phyloP scores from a whole-genome alignment of 1,140 invertebrate species.

The Euwallacea similis region DNA sequence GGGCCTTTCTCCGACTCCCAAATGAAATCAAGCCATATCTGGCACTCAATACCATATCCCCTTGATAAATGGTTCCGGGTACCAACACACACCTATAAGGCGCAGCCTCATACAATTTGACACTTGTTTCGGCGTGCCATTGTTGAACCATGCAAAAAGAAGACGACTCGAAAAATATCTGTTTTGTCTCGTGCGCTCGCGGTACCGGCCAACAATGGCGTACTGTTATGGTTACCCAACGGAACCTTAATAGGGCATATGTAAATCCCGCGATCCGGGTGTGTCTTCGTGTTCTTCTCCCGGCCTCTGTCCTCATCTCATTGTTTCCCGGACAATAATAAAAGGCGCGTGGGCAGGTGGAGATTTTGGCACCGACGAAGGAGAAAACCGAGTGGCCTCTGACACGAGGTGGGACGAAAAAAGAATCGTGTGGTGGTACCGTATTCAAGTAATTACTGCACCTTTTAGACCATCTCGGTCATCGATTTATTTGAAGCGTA shows the following conservation, averaged over 20 bases:
- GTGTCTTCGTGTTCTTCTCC: slow-evolving; percentile 23
- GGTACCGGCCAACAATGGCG: slow-evolving; percentile 29
- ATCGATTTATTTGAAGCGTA: too few relatives aligned
- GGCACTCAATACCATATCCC: not conserved
- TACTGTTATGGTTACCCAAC: slow-evolving; percentile 36
- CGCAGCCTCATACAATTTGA: slow-evolving; percentile 7
- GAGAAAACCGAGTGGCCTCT: slow-evolving; percentile 12
- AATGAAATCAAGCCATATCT: too few relatives aligned
- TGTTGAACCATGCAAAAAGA: slow-evolving; percentile 1
- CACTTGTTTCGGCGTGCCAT: slow-evolving; percentile 6
- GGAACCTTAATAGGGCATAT: slow-evolving; percentile 35
- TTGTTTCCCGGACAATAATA: slow-evolving; percentile 20
- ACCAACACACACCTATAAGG: slow-evolving; percentile 9
- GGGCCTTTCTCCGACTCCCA: too few relatives aligned
- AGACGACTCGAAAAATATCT: not conserved
- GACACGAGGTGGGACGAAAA: slow-evolving; percentile 1
- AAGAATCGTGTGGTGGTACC: not conserved
- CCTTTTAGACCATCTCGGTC: too few relatives aligned
- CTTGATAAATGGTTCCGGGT: not conserved
- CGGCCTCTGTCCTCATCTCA: slow-evolving; percentile 16
- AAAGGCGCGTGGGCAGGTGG: slow-evolving; percentile 29
- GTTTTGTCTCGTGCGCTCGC: too few relatives aligned
- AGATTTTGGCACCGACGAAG: slow-evolving; percentile 27
- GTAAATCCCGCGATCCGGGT: slow-evolving; percentile 22
- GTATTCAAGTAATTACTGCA: too few relatives aligned